Percentiles rank a stretch among this genome's conserved stretches.
phyloP scores from a whole-genome alignment of 1,140 invertebrate genomes.

The Drosophila micromelanica region DNA sequence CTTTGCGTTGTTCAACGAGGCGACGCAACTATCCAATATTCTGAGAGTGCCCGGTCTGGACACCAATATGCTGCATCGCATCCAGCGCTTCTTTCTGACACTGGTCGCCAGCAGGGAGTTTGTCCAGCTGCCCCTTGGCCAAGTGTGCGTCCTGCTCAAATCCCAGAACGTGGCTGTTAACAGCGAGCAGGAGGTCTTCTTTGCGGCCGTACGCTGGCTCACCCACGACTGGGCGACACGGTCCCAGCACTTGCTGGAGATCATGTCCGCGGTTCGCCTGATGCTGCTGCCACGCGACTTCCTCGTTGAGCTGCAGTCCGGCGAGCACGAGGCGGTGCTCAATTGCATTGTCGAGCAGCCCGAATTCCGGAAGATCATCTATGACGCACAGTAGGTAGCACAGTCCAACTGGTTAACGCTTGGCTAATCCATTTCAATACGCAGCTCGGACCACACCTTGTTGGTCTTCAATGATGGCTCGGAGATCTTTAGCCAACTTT shows the following conservation, averaged over 20 bases:
- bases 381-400: background rate
- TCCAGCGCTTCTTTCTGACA: conserved; percentile 44
- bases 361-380: background rate
- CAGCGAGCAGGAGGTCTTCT: conserved; percentile 51
- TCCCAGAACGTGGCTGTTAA: conserved; percentile 45
- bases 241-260: background rate
- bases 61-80: conserved; percentile 27
- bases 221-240: conserved; percentile 40
- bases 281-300: conserved; percentile 4
- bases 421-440: background rate
- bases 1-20: conserved; percentile 18
- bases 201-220: conserved; percentile 52
- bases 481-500: conserved; percentile 11
- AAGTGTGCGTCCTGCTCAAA: conserved; percentile 22
- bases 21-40: background rate
- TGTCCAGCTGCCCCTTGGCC: conserved; percentile 1
- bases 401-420: background rate
- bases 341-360: conserved; percentile 2
- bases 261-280: conserved; percentile 30
- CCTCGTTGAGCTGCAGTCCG: background rate
- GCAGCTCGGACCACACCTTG: conserved; percentile 20
- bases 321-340: conserved; percentile 3
- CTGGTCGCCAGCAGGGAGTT: conserved; percentile 40
- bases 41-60: conserved; percentile 6
- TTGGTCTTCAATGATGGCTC: conserved; percentile 17